Conservation (phyloP, 2,113 vertebrate species). For the Cavia porcellus region DNA sequence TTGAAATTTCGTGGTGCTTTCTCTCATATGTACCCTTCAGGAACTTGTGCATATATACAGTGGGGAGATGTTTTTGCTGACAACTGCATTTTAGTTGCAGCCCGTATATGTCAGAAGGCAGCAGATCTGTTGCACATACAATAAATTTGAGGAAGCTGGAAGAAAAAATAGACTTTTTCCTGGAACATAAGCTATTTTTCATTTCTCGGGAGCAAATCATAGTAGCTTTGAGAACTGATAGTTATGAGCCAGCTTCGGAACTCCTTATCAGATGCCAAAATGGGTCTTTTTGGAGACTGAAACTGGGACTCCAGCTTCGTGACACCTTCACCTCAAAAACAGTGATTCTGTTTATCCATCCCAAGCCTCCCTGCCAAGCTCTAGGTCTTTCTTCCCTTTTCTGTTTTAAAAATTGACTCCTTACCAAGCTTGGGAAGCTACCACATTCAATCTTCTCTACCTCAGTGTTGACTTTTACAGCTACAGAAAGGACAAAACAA, state of each 20-base stretch:
- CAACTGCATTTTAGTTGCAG: constrained; percentile 69
- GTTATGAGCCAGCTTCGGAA: not conserved
- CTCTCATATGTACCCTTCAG: not conserved
- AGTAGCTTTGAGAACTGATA: not conserved
- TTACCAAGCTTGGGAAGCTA: not conserved
- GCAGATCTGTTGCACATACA: not conserved
- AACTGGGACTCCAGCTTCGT: not conserved
- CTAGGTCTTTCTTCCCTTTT: not conserved
- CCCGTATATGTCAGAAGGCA: constrained; percentile 75
- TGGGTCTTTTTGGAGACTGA: no score
- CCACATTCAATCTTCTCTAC: not conserved
- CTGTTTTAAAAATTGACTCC: not conserved
- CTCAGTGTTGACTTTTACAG: not conserved
- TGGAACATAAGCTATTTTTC: not conserved
- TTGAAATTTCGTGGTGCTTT: constrained; percentile 61
- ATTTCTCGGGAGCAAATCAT: not conserved
- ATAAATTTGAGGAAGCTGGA: constrained; percentile 14
- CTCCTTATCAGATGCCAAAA: not conserved
- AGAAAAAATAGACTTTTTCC: not conserved
- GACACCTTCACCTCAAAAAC: not conserved
- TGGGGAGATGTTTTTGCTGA: constrained; percentile 62
- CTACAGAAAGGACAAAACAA: not conserved
- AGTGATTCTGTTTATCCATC: not conserved
- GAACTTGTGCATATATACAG: constrained; percentile 74
- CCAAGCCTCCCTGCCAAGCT: not conserved